Evolutionary conservation across 2,888 invertebrate species (phyloP).

Genomic region (Chrysina gloriosa): DNA sequence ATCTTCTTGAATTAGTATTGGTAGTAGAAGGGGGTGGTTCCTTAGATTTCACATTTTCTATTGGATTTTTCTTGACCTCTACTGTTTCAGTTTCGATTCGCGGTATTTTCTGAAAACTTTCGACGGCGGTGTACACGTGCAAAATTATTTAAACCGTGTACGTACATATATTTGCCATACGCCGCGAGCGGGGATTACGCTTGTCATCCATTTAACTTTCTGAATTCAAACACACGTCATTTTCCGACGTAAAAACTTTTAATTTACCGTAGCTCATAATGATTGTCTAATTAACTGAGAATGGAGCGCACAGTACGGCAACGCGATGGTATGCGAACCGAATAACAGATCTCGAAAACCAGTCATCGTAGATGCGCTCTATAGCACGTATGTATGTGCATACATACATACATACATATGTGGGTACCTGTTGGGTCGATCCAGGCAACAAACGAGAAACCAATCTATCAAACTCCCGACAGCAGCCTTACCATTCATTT

Average conservation of each 20-base stretch:
- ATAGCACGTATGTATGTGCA: no score
- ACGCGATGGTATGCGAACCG: not conserved
- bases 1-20: no score
- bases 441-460: constrained; percentile 12
- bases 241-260: constrained; percentile 5
- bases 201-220: constrained; percentile 10
- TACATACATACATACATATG: no score
- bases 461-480: constrained; percentile 27
- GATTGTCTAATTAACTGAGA: constrained; percentile 24
- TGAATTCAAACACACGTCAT: constrained; percentile 17
- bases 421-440: constrained; percentile 3
- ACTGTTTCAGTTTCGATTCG: no score
- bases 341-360: constrained; percentile 16
- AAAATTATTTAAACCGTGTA: no score
- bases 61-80: no score
- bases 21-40: no score
- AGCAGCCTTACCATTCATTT: constrained; percentile 35
- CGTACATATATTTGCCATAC: no score
- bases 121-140: no score
- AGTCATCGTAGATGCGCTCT: constrained; percentile 6
- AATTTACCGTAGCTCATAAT: constrained; percentile 26
- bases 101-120: no score
- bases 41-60: no score
- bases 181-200: not conserved
- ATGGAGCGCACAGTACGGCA: not conserved